phyloP scores from a whole-genome alignment of 35 echinoderm and acorn worm species.

The Amphiura filiformis region DNA sequence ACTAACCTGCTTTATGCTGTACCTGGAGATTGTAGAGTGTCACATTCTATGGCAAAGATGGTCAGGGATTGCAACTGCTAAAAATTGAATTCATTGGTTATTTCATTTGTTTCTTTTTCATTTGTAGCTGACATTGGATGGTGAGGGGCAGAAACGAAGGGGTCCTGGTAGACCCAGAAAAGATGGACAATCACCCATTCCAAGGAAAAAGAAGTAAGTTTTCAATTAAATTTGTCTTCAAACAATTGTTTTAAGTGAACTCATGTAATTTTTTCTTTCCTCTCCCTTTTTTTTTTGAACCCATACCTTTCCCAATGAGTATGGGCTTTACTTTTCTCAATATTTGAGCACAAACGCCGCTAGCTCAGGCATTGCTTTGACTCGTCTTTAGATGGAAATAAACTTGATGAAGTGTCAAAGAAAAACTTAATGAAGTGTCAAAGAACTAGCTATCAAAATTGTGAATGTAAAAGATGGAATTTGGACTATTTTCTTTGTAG shows the following conservation, averaged over 20 bases:
- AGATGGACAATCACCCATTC: conserved; percentile 37
- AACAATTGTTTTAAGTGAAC: neutral
- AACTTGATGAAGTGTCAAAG: neutral
- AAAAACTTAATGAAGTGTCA: too few relatives aligned
- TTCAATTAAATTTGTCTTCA: neutral
- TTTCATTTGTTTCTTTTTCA: neutral
- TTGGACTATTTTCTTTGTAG: too few relatives aligned
- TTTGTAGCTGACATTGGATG: conserved; percentile 17
- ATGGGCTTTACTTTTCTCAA: too few relatives aligned
- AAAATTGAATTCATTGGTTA: too few relatives aligned
- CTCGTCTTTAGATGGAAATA: neutral
- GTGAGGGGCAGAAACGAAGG: conserved; percentile 18
- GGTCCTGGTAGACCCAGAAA: conserved; percentile 37
- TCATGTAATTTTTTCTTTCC: neutral
- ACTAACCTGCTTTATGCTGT: too few relatives aligned
- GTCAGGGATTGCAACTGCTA: too few relatives aligned
- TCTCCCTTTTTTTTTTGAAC: neutral
- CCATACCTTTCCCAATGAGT: neutral
- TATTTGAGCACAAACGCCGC: too few relatives aligned
- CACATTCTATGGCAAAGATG: too few relatives aligned
- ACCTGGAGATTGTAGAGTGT: too few relatives aligned
- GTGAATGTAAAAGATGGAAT: too few relatives aligned
- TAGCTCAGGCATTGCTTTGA: too few relatives aligned
- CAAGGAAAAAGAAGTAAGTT: conserved; percentile 23
- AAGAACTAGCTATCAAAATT: too few relatives aligned